Base-by-base conservation (phyloP, 2,113 vertebrate genomes). In the Enhydra lutris region DNA sequence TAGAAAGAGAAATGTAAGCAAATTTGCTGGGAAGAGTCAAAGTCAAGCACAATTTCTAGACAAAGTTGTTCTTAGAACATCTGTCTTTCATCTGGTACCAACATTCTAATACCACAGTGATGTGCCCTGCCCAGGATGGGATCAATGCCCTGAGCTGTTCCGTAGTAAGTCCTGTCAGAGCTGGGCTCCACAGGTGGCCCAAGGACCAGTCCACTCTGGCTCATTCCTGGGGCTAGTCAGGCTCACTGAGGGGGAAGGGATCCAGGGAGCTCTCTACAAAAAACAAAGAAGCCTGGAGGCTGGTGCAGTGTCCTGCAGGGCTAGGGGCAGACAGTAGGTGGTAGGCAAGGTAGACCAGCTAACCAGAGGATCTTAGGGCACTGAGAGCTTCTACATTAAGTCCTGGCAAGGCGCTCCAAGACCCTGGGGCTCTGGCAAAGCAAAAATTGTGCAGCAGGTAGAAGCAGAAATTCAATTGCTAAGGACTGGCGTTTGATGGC, bases 1-100 rank as follows among this genome's bases (percentile, higher is more conserved):
- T 67, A 39, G 20, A 39, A 90, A 80, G 17, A 92, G 74, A 65
- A 83, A 67, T 83, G 26, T 87, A 69, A 80, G 74, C 65, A 80
- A 79, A 89, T 57, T 31, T 63, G 88, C 80, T 26, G 8, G 36
- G 63, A 65, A 93, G 50, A 92, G 55, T 21, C 83, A 87, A 0
- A 2, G 57, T 88, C 15, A 45, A 69, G 47, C 4, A 24, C 21
- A 36, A n/a, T 69, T 92, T 73, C 63, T 34, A 95, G 89, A 59
- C 11, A 50, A 82, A 84, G 18, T 2, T 8, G 26, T 59, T 92
- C 61, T 69, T 11, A 21, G 8, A 52, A 55, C 17, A 69, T 50
- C 63, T 50, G 4, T 47, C 55, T 93, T 78, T 39, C 59, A 21
- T 36, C 24, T 55, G 42, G 74, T 10, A 57, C 67, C 13, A 11